Percentiles rank a stretch among this genome's conserved stretches.
These are phyloP conservation scores for Melanotaenia nigrans DNA, from an alignment of 2,797 vertebrate species.

Conservation along the genomic window DNA sequence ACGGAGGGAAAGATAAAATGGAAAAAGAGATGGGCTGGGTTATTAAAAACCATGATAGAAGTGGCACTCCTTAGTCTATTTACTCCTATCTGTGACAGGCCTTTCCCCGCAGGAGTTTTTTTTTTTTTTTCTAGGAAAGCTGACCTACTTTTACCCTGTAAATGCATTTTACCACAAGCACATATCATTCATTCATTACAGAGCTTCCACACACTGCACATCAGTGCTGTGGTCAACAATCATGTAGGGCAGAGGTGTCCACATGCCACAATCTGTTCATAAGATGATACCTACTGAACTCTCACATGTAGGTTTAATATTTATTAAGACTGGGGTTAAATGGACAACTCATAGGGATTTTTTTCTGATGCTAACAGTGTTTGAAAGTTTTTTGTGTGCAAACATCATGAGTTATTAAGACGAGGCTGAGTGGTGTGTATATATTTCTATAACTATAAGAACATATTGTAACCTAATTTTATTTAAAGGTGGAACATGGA, in stretches of 20 bases:
- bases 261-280: background rate
- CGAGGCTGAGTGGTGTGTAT: conserved; percentile 20
- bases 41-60: conserved; percentile 39
- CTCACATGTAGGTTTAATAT: background rate
- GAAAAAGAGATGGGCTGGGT: conserved; percentile 31
- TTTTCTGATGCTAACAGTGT: background rate
- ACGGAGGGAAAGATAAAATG: conserved; percentile 38
- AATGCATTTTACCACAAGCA: conserved; percentile 71
- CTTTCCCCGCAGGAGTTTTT: conserved; percentile 52
- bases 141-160: conserved; percentile 79
- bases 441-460: conserved; percentile 2
- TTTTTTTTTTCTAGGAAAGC: conserved; percentile 68
- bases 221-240: conserved; percentile 21
- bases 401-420: conserved; percentile 38
- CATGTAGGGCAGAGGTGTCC: conserved; percentile 11
- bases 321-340: conserved; percentile 8
- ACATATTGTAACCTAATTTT: background rate
- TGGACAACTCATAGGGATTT: background rate
- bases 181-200: conserved; percentile 67
- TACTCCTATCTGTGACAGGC: conserved; percentile 65
- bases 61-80: conserved; percentile 53
- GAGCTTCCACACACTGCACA: conserved; percentile 41
- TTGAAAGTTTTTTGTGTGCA: conserved; percentile 9
- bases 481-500: background rate
- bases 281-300: conserved; percentile 12